Base-by-base conservation (phyloP, 1,140 invertebrate species). In the Papilio glaucus region DNA sequence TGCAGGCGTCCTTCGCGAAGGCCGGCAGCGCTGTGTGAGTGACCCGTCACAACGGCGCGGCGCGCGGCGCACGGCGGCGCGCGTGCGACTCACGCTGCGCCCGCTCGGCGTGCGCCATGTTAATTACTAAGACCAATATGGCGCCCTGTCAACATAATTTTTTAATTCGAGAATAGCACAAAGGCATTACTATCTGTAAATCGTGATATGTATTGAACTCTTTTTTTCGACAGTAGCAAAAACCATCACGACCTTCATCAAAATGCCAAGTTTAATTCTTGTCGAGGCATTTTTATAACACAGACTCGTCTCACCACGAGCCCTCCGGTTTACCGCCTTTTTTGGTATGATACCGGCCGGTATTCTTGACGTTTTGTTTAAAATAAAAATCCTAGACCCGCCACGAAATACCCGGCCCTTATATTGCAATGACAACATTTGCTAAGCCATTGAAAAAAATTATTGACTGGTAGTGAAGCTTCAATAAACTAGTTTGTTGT, bases 51-150 rank as follows among this genome's bases (percentile, higher is more conserved):
- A 72, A 76, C 78, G 78, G 67, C 53, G 73, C 49, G 49, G 18
- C 1, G 49, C 49, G 49, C 41, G 72, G 62, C 63, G 76, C 69
- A 42, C 29, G 21, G 72, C 67, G 65, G 72, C 71, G 78, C 78
- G 81, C 79, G 82, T 77, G 81, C 75, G 79, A 78, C 77, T 76
- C 87, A 83, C 81, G 88, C 83, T 84, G 81, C 80, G 79, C 81
- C 71, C 78, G 81, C 82, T 83, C 81, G 77, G 78, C 81, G 72
- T 82, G 85, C 83, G 84, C 87, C 86, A 86, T 82, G 79, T 87
- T 92, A 92, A 92, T 92, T 90, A 87, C 88, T 85, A 86, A 83
- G 74, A 89, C 87, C 88, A 86, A 86, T 90, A 90, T 87, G 85
- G 85, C 84, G 86, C 85, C 85, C 84, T 80, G 83, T 87, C 88